Conservation (phyloP, 2,888 invertebrate genomes). For the Mesorhabditis sp. region DNA sequence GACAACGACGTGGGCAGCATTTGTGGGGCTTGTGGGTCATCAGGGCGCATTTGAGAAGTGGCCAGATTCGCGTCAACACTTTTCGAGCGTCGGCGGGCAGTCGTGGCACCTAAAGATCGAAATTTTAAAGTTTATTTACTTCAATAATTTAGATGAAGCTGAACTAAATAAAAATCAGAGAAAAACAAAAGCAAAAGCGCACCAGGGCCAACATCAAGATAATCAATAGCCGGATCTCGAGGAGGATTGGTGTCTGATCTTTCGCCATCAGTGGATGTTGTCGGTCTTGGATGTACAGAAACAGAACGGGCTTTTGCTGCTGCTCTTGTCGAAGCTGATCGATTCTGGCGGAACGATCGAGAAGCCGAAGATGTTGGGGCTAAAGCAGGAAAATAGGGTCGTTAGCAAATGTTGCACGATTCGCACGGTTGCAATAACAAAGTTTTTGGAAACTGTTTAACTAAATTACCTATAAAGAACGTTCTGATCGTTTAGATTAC, state of each 20-base stretch:
- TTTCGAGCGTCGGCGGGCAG: not conserved
- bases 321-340: slow-evolving; percentile 3
- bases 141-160: not conserved
- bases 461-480: too few species aligned
- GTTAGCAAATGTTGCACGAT: too few species aligned
- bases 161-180: not conserved
- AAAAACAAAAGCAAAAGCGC: not conserved
- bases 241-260: not conserved
- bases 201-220: not conserved
- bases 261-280: not conserved
- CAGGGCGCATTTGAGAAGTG: not conserved
- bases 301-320: not conserved
- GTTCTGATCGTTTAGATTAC: too few species aligned
- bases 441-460: too few species aligned
- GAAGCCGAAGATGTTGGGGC: slow-evolving; percentile 1
- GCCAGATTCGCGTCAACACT: slow-evolving; percentile 6
- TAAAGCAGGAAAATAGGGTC: not conserved
- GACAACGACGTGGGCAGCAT: not conserved
- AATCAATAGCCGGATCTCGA: not conserved
- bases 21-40: not conserved
- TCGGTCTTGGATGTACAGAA: not conserved
- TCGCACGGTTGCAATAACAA: too few species aligned
- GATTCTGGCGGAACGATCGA: not conserved
- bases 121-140: not conserved
- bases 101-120: not conserved